phyloP scores from a whole-genome alignment of 2,797 vertebrate genomes.

The Bryconaethiops microstoma region DNA sequence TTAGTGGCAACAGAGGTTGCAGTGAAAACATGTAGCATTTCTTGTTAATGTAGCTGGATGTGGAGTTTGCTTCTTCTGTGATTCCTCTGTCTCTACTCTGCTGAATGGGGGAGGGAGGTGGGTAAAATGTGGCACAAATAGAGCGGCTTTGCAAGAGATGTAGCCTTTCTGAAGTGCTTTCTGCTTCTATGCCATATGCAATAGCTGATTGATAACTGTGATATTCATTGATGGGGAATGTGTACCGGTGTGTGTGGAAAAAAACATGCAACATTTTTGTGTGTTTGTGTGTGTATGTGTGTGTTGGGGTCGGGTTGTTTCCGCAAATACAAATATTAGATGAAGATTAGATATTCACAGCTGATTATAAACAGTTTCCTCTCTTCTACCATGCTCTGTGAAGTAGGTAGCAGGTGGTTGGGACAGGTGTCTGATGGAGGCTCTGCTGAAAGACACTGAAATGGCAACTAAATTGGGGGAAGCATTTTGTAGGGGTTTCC shows the following conservation, averaged over 20 bases:
- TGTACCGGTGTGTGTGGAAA: constrained; percentile 35
- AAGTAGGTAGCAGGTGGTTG: constrained; percentile 64
- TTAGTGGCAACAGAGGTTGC: neutral
- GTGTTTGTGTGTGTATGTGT: constrained; percentile 18
- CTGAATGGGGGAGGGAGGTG: constrained; percentile 3
- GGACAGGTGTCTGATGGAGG: constrained; percentile 70
- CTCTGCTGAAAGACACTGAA: constrained; percentile 65
- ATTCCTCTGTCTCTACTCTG: neutral
- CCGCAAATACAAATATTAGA: constrained; percentile 58
- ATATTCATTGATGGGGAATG: constrained; percentile 60
- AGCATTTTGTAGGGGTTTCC: constrained; percentile 58
- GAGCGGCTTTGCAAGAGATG: constrained; percentile 61
- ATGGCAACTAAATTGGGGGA: constrained; percentile 64
- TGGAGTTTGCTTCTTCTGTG: constrained; percentile 9
- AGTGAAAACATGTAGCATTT: neutral
- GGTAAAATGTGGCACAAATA: constrained; percentile 68
- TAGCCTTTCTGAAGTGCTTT: constrained; percentile 44
- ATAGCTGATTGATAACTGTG: constrained; percentile 71
- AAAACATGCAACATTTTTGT: neutral
- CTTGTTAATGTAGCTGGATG: neutral
- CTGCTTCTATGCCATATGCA: constrained; percentile 63
- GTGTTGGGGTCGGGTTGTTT: constrained; percentile 36
- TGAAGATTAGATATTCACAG: constrained; percentile 65
- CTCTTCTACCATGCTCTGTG: constrained; percentile 52
- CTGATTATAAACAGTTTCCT: constrained; percentile 66